Conservation (phyloP, 1,140 invertebrate genomes). For the Papilio polyxenes region DNA sequence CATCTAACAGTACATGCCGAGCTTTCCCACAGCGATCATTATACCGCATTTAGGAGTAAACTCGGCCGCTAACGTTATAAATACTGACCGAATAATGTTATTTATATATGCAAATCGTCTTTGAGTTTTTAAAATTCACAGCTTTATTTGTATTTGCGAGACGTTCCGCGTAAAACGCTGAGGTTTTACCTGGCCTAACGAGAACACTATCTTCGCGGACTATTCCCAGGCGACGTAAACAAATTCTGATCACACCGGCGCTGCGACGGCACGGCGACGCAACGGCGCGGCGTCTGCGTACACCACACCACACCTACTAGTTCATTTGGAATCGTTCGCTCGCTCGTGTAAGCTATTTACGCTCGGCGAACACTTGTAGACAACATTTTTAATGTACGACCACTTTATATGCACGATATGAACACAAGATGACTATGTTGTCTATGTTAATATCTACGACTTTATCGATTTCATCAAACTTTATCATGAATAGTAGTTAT, state of each 20-base stretch:
- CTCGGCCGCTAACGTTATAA: conserved; percentile 52
- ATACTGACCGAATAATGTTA: conserved; percentile 62
- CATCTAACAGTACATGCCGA: conserved; percentile 23
- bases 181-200: conserved; percentile 73
- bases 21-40: background rate
- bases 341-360: conserved; percentile 35
- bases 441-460: background rate
- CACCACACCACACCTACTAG: conserved; percentile 21
- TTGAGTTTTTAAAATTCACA: conserved; percentile 69
- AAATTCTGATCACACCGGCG: conserved; percentile 75
- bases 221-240: conserved; percentile 75
- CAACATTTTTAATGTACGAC: conserved; percentile 5
- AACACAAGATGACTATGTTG: conserved; percentile 14
- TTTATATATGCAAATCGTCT: conserved; percentile 63
- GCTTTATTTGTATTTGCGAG: conserved; percentile 75
- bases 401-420: background rate
- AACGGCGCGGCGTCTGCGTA: conserved; percentile 42
- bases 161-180: conserved; percentile 72
- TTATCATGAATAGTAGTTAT: background rate
- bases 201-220: conserved; percentile 68
- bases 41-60: conserved; percentile 41
- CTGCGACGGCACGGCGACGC: conserved; percentile 53
- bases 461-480: background rate
- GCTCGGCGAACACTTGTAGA: conserved; percentile 11
- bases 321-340: conserved; percentile 46